A percentile compares a stretch with the other conserved stretches of the same genome.
These are phyloP conservation scores for Crotophaga sulcirostris DNA, from an alignment of 2,113 vertebrate genomes.

Conservation along the genomic window DNA sequence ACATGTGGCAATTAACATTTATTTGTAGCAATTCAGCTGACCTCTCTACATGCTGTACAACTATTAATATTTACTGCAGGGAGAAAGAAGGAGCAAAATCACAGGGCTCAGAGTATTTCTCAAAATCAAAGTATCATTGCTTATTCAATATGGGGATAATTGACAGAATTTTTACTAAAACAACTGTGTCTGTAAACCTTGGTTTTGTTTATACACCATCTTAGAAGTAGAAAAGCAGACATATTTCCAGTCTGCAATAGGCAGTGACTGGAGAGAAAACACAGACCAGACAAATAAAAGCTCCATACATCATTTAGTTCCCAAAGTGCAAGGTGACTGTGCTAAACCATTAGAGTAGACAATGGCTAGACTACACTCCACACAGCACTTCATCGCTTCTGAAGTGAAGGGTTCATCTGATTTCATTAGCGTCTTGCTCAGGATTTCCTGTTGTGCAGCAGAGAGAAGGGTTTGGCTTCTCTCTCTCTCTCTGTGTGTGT, in stretches of 20 bases:
- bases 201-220: neutral
- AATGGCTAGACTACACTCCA: neutral
- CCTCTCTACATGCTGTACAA: neutral
- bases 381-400: neutral
- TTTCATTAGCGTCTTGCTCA: neutral
- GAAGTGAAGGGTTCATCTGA: conserved; percentile 8
- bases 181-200: neutral
- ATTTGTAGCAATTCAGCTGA: neutral
- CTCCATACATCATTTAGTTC: neutral
- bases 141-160: neutral
- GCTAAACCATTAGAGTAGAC: neutral
- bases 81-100: neutral
- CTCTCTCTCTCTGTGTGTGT: neutral
- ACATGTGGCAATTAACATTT: neutral
- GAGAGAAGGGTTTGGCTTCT: neutral
- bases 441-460: neutral
- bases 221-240: neutral
- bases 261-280: neutral
- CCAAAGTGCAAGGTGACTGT: neutral
- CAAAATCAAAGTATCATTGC: neutral
- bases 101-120: neutral
- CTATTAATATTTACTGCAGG: neutral
- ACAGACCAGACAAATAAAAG: neutral
- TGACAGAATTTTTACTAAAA: conserved; percentile 16
- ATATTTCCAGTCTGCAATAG: neutral